A percentile compares a stretch with the other conserved stretches of the same genome.
These are phyloP conservation scores for Spea multiplicata DNA, from an alignment of 2,113 vertebrate species.

Conservation along the genomic window DNA sequence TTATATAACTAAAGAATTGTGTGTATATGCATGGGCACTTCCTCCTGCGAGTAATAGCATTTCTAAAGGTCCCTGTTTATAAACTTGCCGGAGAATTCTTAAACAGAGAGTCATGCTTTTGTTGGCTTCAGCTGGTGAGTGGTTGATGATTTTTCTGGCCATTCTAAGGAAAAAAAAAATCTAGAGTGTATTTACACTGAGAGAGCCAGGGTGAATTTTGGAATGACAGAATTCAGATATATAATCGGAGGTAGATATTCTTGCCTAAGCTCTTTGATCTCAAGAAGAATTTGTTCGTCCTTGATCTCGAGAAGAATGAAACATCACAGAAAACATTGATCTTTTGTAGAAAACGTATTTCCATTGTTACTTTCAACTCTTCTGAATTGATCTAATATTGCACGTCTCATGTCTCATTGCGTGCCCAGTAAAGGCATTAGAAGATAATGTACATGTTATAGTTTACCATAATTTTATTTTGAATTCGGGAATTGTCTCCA, in stretches of 20 bases:
- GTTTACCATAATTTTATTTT: neutral
- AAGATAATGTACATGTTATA: neutral
- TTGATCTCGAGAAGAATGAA: neutral
- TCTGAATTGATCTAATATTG: neutral
- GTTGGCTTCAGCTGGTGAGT: constrained; percentile 67
- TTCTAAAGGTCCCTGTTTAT: constrained; percentile 69
- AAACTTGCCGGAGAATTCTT: constrained; percentile 69
- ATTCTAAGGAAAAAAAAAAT: constrained; percentile 65
- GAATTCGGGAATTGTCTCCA: neutral
- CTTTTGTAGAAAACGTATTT: neutral
- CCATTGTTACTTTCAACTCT: neutral
- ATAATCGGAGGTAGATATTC: constrained; percentile 51
- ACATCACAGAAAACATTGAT: neutral
- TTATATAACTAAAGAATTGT: constrained; percentile 57
- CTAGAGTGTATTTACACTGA: constrained; percentile 67
- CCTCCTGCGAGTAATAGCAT: constrained; percentile 52
- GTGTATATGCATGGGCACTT: constrained; percentile 50
- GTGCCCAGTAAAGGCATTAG: neutral
- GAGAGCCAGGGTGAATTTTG: constrained; percentile 66
- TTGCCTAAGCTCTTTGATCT: constrained; percentile 17
- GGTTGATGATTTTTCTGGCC: constrained; percentile 72
- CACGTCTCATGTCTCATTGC: neutral
- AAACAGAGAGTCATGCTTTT: constrained; percentile 68
- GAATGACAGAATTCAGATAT: constrained; percentile 62
- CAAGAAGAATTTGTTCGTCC: neutral